phyloP scores from a whole-genome alignment of 1,140 invertebrate genomes.

The Conus ventricosus region DNA sequence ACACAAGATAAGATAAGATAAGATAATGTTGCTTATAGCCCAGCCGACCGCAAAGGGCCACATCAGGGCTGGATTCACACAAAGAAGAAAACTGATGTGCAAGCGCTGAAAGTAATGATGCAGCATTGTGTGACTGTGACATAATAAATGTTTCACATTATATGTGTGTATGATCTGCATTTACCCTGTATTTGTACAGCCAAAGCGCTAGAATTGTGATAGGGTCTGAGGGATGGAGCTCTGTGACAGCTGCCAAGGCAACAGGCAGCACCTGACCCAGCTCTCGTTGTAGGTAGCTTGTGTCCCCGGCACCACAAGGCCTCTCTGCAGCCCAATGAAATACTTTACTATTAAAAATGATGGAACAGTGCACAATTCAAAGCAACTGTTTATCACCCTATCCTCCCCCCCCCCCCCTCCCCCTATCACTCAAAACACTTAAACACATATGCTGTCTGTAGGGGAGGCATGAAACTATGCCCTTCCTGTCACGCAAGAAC shows the following conservation, averaged over 20 bases:
- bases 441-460: not conserved
- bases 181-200: constrained; percentile 29
- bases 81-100: no score
- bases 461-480: not conserved
- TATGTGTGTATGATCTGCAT: not conserved
- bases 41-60: no score
- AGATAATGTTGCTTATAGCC: no score
- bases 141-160: no score
- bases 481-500: not conserved
- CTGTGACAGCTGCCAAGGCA: not conserved
- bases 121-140: no score
- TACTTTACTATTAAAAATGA: not conserved
- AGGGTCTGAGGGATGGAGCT: constrained; percentile 13
- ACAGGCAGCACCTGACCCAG: not conserved
- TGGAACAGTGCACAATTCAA: not conserved
- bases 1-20: no score
- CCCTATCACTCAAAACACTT: not conserved
- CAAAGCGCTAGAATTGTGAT: constrained; percentile 18
- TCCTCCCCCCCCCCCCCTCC: not conserved
- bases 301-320: not conserved
- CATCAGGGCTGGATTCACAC: no score
- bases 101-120: no score
- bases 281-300: not conserved
- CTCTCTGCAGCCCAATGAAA: not conserved
- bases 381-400: not conserved